A percentile compares a stretch with the other conserved stretches of the same genome.
These are phyloP conservation scores for Meda fulgida DNA, from an alignment of 2,797 vertebrate genomes.

Conservation along the genomic window DNA sequence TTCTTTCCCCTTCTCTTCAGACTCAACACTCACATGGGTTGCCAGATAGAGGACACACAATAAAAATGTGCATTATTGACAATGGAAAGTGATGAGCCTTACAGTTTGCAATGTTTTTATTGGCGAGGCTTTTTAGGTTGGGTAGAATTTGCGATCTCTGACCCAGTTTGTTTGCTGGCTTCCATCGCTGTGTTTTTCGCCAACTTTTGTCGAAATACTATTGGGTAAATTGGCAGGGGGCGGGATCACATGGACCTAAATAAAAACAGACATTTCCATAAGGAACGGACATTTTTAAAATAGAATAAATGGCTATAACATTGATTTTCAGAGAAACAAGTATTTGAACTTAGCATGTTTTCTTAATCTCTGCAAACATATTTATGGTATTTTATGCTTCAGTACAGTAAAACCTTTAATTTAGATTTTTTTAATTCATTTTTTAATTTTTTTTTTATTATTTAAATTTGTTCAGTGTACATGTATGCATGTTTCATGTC, in stretches of 20 bases:
- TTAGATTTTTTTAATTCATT: no score
- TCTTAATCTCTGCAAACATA: neutral
- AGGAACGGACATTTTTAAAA: neutral
- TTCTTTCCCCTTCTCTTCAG: neutral
- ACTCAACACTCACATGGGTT: neutral
- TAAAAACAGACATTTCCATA: neutral
- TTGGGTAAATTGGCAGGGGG: neutral
- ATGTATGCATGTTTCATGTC: constrained; percentile 22
- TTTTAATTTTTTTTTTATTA: no score
- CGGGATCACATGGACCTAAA: neutral
- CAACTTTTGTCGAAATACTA: neutral
- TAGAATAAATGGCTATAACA: neutral
- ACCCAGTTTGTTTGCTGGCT: neutral
- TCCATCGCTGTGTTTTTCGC: neutral
- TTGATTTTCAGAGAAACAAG: neutral
- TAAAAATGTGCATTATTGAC: neutral
- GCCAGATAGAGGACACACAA: neutral
- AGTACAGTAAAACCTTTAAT: neutral
- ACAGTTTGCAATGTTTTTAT: neutral
- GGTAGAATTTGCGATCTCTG: neutral
- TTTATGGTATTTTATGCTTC: neutral
- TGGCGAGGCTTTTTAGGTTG: neutral
- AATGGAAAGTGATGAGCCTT: neutral
- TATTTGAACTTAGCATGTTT: neutral
- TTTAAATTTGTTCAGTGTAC: no score